Conservation (phyloP, 1,140 invertebrate genomes). For the Adelges cooleyi region DNA sequence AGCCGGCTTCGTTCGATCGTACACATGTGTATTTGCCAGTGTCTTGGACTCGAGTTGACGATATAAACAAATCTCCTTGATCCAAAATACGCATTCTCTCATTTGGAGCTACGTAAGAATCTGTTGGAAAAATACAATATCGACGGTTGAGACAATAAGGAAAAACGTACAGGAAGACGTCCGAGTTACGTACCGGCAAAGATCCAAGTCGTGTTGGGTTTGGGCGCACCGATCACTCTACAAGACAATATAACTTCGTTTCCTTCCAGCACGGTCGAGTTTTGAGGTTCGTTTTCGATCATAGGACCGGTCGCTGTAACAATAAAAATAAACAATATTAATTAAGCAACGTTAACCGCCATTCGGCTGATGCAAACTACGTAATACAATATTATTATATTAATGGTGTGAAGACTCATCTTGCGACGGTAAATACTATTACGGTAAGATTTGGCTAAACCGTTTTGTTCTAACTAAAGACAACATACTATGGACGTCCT, state of each 20-base stretch:
- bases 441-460: too few species aligned
- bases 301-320: slow-evolving; percentile 65
- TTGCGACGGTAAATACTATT: too few species aligned
- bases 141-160: too few species aligned
- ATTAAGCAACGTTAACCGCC: too few species aligned
- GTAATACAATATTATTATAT: too few species aligned
- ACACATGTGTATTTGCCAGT: slow-evolving; percentile 81
- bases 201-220: slow-evolving; percentile 83
- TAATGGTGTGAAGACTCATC: too few species aligned
- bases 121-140: slow-evolving; percentile 29
- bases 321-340: too few species aligned
- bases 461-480: too few species aligned
- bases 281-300: slow-evolving; percentile 67
- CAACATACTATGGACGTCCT: too few species aligned
- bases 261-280: slow-evolving; percentile 79
- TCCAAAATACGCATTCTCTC: slow-evolving; percentile 42
- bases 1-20: slow-evolving; percentile 76
- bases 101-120: slow-evolving; percentile 14
- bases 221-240: slow-evolving; percentile 73
- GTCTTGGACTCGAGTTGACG: slow-evolving; percentile 67
- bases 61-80: slow-evolving; percentile 72
- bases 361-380: too few species aligned
- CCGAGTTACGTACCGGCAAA: slow-evolving; percentile 56
- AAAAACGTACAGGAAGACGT: neutral
- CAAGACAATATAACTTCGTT: slow-evolving; percentile 81